A percentile compares a stretch with the other conserved stretches of the same genome.
phyloP scores from a whole-genome alignment of 2,113 vertebrate genomes.

The Proterorhinus semilunaris region DNA sequence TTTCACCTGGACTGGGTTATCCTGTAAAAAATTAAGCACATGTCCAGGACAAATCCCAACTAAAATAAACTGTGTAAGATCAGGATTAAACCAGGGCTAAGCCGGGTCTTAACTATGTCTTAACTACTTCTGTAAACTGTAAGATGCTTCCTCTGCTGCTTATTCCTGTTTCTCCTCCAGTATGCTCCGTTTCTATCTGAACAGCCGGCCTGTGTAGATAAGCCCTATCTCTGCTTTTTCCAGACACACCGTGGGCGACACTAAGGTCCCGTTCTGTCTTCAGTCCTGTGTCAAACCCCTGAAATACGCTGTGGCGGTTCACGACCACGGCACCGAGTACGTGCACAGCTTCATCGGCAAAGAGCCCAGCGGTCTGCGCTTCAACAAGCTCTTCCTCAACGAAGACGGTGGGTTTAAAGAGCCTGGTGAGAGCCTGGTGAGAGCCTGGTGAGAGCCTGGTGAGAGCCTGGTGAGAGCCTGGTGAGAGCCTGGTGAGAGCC shows the following conservation, averaged over 20 bases:
- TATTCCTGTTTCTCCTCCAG: too few relatives aligned
- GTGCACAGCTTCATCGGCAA: slow-evolving; percentile 97
- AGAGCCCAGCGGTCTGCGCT: slow-evolving; percentile 95
- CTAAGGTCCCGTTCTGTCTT: slow-evolving; percentile 97
- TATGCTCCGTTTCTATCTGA: background rate
- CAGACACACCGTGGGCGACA: slow-evolving; percentile 95
- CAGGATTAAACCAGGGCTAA: background rate
- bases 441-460: too few relatives aligned
- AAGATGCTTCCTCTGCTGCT: too few relatives aligned
- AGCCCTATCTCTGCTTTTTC: slow-evolving; percentile 7
- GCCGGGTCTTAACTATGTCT: background rate
- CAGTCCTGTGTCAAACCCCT: slow-evolving; percentile 97
- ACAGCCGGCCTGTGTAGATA: background rate
- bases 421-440: too few relatives aligned
- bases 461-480: too few relatives aligned
- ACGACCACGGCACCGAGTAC: slow-evolving; percentile 92
- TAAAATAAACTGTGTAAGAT: background rate
- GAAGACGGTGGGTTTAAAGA: slow-evolving; percentile 87
- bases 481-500: too few relatives aligned
- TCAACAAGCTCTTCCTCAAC: slow-evolving; percentile 95
- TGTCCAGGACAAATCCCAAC: background rate
- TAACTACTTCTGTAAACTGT: too few relatives aligned
- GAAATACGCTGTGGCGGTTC: slow-evolving; percentile 93
- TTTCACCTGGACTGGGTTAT: too few relatives aligned
- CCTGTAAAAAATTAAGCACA: too few relatives aligned